Evolutionary conservation across 1,140 invertebrate genomes (phyloP).

Genomic region (Eufriesea mexicana): DNA sequence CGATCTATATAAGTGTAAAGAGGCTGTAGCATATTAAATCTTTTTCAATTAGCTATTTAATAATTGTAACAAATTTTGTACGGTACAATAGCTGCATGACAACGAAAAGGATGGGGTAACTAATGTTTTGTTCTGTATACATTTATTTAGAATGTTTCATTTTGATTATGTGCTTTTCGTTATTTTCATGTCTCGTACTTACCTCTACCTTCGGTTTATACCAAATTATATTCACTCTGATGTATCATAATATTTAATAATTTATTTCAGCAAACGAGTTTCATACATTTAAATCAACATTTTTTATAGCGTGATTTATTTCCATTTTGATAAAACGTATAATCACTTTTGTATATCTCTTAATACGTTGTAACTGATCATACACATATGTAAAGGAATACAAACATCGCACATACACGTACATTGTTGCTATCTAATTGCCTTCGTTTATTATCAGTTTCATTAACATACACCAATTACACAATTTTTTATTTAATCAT

Average conservation of each 20-base stretch:
- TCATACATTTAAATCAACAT: neutral
- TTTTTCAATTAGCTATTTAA: constrained; percentile 3
- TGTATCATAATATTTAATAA: constrained; percentile 20
- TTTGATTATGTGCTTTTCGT: neutral
- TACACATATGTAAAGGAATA: neutral
- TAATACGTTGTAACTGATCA: constrained; percentile 35
- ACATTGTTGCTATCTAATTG: neutral
- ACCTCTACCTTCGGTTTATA: constrained; percentile 1
- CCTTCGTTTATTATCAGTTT: neutral
- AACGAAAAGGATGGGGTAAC: neutral
- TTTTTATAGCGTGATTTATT: constrained; percentile 14
- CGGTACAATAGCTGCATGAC: neutral
- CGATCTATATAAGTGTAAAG: constrained; percentile 26
- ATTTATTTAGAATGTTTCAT: constrained; percentile 7
- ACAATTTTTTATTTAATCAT: too few relatives aligned
- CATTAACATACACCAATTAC: neutral
- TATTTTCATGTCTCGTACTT: neutral
- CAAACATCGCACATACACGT: neutral
- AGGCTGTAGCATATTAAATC: constrained; percentile 30
- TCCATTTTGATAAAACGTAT: constrained; percentile 25
- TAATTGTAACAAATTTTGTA: constrained; percentile 14
- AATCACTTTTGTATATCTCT: constrained; percentile 16
- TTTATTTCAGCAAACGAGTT: neutral
- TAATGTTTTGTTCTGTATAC: neutral
- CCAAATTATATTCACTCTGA: constrained; percentile 10